These are phyloP conservation scores for Drosophila erecta DNA, from an alignment of 1,140 invertebrate genomes.

Conservation along the genomic window DNA sequence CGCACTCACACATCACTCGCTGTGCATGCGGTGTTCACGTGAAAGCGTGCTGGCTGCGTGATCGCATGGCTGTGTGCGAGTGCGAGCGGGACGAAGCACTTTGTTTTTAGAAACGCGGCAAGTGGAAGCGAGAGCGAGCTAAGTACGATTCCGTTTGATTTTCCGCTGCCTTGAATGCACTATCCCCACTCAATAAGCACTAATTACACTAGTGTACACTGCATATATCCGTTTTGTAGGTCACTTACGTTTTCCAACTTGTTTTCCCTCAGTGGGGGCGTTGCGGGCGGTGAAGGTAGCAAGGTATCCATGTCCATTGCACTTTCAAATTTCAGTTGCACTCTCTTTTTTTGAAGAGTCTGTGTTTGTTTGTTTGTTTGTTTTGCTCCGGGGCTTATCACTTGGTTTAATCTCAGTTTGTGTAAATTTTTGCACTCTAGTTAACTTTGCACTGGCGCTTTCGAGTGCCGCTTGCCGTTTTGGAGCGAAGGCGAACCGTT, in stretches of 20 bases:
- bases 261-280: slow-evolving; percentile 85
- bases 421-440: slow-evolving; percentile 37
- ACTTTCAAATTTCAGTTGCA: slow-evolving; percentile 49
- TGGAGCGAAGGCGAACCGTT: slow-evolving; percentile 72
- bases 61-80: slow-evolving; percentile 62
- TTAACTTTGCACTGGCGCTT: slow-evolving; percentile 47
- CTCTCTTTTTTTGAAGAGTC: slow-evolving; percentile 29
- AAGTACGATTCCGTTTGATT: slow-evolving; percentile 51
- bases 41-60: slow-evolving; percentile 84
- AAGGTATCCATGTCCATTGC: slow-evolving; percentile 85
- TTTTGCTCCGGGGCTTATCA: slow-evolving; percentile 47
- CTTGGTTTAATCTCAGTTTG: slow-evolving; percentile 43
- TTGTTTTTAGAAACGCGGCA: slow-evolving; percentile 84
- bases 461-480: slow-evolving; percentile 36
- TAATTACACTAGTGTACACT: slow-evolving; percentile 12
- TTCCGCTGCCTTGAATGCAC: slow-evolving; percentile 56
- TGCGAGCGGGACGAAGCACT: slow-evolving; percentile 64
- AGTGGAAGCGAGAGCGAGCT: slow-evolving; percentile 59
- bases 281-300: slow-evolving; percentile 87
- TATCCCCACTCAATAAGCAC: slow-evolving; percentile 24
- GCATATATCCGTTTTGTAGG: slow-evolving; percentile 53
- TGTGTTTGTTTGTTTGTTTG: slow-evolving; percentile 35
- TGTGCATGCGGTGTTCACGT: slow-evolving; percentile 84
- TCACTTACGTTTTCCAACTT: slow-evolving; percentile 86
- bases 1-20: slow-evolving; percentile 61